Base-by-base conservation (phyloP, 2,113 vertebrate genomes). In the Ancistrus triradiatus region DNA sequence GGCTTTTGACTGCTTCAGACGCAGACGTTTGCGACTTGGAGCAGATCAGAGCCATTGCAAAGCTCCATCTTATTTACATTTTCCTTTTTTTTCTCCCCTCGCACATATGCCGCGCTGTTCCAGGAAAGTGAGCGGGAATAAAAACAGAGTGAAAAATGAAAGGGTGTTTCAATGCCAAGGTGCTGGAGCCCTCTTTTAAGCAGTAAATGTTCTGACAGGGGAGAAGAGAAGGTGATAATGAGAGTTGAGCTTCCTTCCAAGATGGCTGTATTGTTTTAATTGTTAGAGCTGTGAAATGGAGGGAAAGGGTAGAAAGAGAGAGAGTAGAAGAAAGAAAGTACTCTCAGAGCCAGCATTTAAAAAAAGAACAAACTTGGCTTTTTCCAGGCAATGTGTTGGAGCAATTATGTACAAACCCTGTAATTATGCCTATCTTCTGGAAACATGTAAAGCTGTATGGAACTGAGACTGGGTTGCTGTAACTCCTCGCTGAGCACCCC, bases 401-500 rank as follows among this genome's bases (percentile, higher is more conserved):
- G 80, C 82, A 87, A 86, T 86, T 87, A 83, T 78, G 74, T 79
- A 83, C 82, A 85, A 82, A 83, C 78, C 83, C 80, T 78, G 72
- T 82, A 84, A 86, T 88, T 83, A 84, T 86, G 84, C 80, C 80
- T 83, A 83, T 87, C 84, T 85, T 83, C 81, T 81, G 79, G 80
- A 84, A 85, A 82, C 83, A 82, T 78, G 79, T 80, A 80, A 83
- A 85, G 81, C 81, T 76, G 82, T 83, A 84, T 86, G 84, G 80
- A 84, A 85, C 85, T 84, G 76, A 84, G 82, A 77, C 74, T 22
- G 74, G 75, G 74, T 71, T 68, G 70, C 71, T 80, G 80, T 74
- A 81, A 74, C 77, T 65, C 66, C 67, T 69, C 53, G 56, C 64
- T 9, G 21, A 27, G 42, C 52, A 57, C 63, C 69, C 61, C 58